Percentiles rank a stretch among this genome's conserved stretches.
Evolutionary conservation across 2,113 vertebrate species (phyloP).

Genomic region (Barnardius zonarius): DNA sequence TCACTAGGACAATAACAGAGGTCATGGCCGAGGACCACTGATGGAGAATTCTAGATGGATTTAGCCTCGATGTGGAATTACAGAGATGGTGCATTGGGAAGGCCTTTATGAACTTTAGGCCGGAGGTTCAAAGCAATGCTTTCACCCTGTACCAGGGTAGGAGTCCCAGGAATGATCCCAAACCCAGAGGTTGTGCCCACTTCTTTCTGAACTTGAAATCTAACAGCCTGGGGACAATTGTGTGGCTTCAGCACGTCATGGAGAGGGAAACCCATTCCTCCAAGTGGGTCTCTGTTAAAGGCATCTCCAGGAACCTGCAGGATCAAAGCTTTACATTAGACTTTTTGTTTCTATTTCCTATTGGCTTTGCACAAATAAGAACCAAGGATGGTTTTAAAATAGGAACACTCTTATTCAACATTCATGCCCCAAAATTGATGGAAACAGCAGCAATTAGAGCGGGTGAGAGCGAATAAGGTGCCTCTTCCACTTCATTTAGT

Average conservation of each 20-base stretch:
- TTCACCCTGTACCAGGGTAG: neutral
- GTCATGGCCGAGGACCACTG: neutral
- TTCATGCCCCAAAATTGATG: neutral
- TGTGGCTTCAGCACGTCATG: neutral
- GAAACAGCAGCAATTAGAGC: constrained; percentile 19
- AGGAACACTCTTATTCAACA: constrained; percentile 16
- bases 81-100: neutral
- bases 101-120: neutral
- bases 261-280: neutral
- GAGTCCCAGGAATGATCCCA: neutral
- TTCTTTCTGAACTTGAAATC: neutral
- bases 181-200: neutral
- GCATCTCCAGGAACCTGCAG: neutral
- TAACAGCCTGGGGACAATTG: neutral
- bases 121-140: neutral
- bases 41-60: neutral
- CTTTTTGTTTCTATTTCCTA: neutral
- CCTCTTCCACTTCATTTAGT: constrained; percentile 44
- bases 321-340: neutral
- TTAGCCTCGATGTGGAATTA: neutral
- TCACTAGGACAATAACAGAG: neutral
- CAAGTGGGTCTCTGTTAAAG: rapidly evolving
- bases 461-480: neutral
- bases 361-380: neutral
- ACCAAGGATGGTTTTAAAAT: neutral